These are phyloP conservation scores for Hucho hucho DNA, from an alignment of 2,113 vertebrate genomes.

Conservation along the genomic window DNA sequence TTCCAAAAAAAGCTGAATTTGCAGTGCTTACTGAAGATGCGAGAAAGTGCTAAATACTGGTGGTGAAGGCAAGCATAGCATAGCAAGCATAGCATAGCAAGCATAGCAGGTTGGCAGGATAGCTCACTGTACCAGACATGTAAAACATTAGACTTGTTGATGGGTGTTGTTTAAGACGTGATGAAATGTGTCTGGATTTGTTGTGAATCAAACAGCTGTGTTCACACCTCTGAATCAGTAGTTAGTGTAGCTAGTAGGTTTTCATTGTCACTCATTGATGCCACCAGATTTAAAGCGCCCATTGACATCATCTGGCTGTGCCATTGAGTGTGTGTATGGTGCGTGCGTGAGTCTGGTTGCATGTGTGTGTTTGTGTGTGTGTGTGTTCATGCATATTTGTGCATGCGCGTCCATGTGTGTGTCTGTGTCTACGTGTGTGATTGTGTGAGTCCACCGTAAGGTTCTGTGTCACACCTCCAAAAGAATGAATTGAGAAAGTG, in stretches of 20 bases:
- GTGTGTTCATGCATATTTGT: conserved; percentile 7
- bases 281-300: too few species aligned
- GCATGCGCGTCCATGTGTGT: conserved; percentile 1
- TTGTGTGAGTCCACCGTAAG: conserved; percentile 27
- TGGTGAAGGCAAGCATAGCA: too few species aligned
- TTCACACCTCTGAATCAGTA: conserved; percentile 53
- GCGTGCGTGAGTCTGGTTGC: too few species aligned
- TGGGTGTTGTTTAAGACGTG: conserved; percentile 67
- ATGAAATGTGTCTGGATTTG: conserved; percentile 63
- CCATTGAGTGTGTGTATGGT: too few species aligned
- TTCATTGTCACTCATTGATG: too few species aligned
- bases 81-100: too few species aligned
- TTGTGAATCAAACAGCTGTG: conserved; percentile 64
- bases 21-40: not conserved
- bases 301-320: too few species aligned
- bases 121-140: conserved; percentile 34
- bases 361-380: not conserved
- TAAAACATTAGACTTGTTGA: conserved; percentile 65
- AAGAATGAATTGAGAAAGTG: conserved; percentile 51
- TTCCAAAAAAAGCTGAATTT: too few species aligned
- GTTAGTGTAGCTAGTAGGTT: conserved; percentile 25
- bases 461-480: conserved; percentile 35
- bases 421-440: not conserved
- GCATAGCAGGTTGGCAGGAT: conserved; percentile 27
- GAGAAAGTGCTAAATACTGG: conserved; percentile 51